phyloP scores from a whole-genome alignment of 2,797 vertebrate species.

The Helostoma temminkii region DNA sequence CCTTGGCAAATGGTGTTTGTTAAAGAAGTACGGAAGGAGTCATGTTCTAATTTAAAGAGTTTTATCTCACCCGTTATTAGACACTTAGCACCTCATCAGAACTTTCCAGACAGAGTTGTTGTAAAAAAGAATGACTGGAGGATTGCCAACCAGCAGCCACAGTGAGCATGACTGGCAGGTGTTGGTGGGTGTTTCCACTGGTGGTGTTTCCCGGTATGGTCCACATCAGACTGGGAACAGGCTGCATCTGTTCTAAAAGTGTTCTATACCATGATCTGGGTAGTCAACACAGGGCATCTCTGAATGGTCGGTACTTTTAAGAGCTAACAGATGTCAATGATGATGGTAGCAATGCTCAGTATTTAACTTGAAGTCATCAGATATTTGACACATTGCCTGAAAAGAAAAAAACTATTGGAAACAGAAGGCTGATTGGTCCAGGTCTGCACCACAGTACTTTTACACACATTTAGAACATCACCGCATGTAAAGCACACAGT shows the following conservation, averaged over 20 bases:
- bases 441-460: constrained; percentile 8
- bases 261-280: constrained; percentile 8
- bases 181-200: constrained; percentile 64
- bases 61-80: constrained; percentile 82
- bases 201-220: constrained; percentile 56
- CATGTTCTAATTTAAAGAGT: constrained; percentile 74
- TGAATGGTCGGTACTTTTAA: constrained; percentile 38
- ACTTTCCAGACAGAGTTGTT: constrained; percentile 79
- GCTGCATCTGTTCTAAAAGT: constrained; percentile 47
- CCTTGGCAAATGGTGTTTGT: constrained; percentile 65
- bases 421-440: constrained; percentile 24
- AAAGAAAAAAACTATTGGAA: constrained; percentile 18
- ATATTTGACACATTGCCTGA: constrained; percentile 26
- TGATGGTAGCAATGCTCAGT: constrained; percentile 28
- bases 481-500: constrained; percentile 26
- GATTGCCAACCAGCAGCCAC: constrained; percentile 71
- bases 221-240: constrained; percentile 40
- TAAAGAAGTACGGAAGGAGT: constrained; percentile 57
- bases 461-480: constrained; percentile 20
- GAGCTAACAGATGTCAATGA: constrained; percentile 26
- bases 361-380: constrained; percentile 26
- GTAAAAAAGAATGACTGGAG: constrained; percentile 67
- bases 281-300: constrained; percentile 35
- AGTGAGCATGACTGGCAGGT: constrained; percentile 65
- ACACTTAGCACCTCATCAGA: constrained; percentile 86